Conservation (phyloP, 2,888 invertebrate genomes). For the Cerceris rybyensis region DNA sequence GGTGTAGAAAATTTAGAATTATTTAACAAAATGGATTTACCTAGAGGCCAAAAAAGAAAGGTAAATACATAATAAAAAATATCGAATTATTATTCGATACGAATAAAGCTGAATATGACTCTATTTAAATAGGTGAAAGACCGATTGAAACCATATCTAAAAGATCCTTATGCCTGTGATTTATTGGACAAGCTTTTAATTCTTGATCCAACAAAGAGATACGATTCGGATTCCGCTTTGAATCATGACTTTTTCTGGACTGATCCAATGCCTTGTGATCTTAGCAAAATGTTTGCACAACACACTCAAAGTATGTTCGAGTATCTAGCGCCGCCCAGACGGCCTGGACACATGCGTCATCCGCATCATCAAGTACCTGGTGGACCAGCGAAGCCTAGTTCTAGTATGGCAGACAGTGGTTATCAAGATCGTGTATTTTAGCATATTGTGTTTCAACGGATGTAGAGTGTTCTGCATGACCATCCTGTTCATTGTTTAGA, state of each 20-base stretch:
- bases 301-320: slow-evolving; percentile 97
- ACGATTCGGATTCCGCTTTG: slow-evolving; percentile 95
- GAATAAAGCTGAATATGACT: neutral
- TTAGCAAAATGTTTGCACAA: slow-evolving; percentile 95
- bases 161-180: slow-evolving; percentile 96
- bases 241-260: slow-evolving; percentile 99
- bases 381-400: slow-evolving; percentile 82
- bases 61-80: slow-evolving; percentile 83
- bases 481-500: slow-evolving; percentile 11
- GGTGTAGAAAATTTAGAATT: slow-evolving; percentile 95
- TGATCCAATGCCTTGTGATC: slow-evolving; percentile 95
- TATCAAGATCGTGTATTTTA: slow-evolving; percentile 94
- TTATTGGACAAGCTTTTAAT: slow-evolving; percentile 95
- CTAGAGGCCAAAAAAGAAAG: slow-evolving; percentile 92
- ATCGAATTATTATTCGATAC: neutral
- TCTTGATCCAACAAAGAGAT: slow-evolving; percentile 94
- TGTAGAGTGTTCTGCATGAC: slow-evolving; percentile 23
- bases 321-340: slow-evolving; percentile 90
- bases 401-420: slow-evolving; percentile 89
- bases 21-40: slow-evolving; percentile 93
- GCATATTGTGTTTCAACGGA: slow-evolving; percentile 50
- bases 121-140: slow-evolving; percentile 86
- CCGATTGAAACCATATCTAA: slow-evolving; percentile 93
- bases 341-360: slow-evolving; percentile 88
- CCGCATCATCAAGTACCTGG: slow-evolving; percentile 84